Percentiles rank a stretch among this genome's conserved stretches.
These are phyloP conservation scores for Porphyrio hochstetteri DNA, from an alignment of 2,113 vertebrate genomes.

Conservation along the genomic window DNA sequence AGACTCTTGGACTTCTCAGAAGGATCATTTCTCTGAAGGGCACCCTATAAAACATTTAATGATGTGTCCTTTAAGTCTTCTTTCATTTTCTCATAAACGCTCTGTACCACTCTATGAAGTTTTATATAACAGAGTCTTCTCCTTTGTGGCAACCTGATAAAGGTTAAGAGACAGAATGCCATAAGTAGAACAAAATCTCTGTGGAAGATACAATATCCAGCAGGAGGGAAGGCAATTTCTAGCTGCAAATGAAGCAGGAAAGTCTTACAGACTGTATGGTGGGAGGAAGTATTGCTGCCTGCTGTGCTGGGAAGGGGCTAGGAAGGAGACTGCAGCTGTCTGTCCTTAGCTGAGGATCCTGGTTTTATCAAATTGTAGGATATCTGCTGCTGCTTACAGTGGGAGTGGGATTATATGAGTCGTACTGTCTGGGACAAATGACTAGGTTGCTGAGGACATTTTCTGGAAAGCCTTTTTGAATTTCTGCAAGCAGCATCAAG, in stretches of 20 bases:
- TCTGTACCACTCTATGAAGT: background rate
- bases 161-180: slow-evolving; percentile 23
- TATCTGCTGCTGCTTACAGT: background rate
- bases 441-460: background rate
- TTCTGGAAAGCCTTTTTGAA: background rate
- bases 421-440: background rate
- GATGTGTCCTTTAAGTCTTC: background rate
- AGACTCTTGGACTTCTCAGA: background rate
- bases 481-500: background rate
- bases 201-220: background rate
- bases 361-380: background rate
- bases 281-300: background rate
- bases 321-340: background rate
- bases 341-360: background rate
- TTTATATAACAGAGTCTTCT: slow-evolving; percentile 20
- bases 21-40: background rate
- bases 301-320: background rate
- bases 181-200: background rate
- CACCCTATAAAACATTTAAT: slow-evolving; percentile 11
- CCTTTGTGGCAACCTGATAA: slow-evolving; percentile 34
- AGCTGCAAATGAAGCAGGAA: background rate
- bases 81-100: background rate
- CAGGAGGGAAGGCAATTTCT: background rate
- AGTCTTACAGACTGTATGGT: background rate
- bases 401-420: background rate